Percentiles rank a stretch among this genome's conserved stretches.
Evolutionary conservation across 2,888 invertebrate genomes (phyloP).

Genomic region (Oscheius sp.): DNA sequence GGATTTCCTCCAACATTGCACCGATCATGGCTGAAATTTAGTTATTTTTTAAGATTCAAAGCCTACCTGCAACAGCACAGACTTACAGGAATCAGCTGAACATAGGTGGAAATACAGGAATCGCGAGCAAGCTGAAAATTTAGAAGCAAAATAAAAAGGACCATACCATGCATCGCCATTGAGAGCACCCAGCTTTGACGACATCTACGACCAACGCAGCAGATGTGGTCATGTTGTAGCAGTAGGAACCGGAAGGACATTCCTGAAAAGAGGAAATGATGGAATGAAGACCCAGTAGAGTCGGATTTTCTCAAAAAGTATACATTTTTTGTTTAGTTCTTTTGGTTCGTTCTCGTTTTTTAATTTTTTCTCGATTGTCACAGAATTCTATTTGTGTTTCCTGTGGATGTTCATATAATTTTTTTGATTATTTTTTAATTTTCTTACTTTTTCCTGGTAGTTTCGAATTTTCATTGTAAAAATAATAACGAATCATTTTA

Average conservation of each 20-base stretch:
- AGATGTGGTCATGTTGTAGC: slow-evolving; percentile 57
- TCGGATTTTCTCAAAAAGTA: too few species aligned
- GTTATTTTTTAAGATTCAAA: background rate
- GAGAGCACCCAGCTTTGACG: slow-evolving; percentile 65
- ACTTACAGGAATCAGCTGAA: slow-evolving; percentile 61
- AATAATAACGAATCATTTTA: too few species aligned
- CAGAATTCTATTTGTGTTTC: too few species aligned
- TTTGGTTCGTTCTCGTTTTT: too few species aligned
- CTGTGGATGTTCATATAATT: too few species aligned
- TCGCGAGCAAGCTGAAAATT: slow-evolving; percentile 56
- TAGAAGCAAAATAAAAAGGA: background rate
- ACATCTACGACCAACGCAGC: slow-evolving; percentile 53
- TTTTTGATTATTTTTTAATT: too few species aligned
- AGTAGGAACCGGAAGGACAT: slow-evolving; percentile 45
- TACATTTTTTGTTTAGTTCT: too few species aligned
- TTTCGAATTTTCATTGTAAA: too few species aligned
- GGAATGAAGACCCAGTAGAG: too few species aligned
- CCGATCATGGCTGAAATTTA: slow-evolving; percentile 38
- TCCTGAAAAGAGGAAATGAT: slow-evolving; percentile 33
- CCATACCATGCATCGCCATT: slow-evolving; percentile 59
- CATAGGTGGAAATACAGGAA: slow-evolving; percentile 60
- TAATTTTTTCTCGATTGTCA: too few species aligned
- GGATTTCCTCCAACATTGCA: slow-evolving; percentile 61
- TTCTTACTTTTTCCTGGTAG: too few species aligned
- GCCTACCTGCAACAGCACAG: slow-evolving; percentile 59